A percentile compares a stretch with the other conserved stretches of the same genome.
Evolutionary conservation across 2,888 invertebrate species (phyloP).

Genomic region (Periphyllus acericola): DNA sequence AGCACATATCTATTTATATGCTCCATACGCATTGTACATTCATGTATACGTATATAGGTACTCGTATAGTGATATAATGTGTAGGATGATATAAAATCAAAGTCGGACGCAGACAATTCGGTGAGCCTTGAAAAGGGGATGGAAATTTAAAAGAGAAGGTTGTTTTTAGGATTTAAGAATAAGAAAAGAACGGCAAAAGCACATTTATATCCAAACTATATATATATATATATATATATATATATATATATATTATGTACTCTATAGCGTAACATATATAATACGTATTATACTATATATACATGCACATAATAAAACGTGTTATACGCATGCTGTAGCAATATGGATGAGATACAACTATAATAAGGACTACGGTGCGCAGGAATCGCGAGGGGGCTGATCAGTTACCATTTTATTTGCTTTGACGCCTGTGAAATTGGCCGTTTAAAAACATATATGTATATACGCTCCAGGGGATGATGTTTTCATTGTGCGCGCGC

Average conservation of each 20-base stretch:
- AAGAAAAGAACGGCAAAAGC: not conserved
- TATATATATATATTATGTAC: too few relatives aligned
- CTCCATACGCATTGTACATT: too few relatives aligned
- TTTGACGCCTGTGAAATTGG: conserved; percentile 62
- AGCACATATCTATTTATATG: too few relatives aligned
- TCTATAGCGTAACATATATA: not conserved
- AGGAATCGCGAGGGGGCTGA: not conserved
- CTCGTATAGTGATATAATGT: not conserved
- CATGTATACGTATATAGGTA: not conserved
- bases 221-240: too few relatives aligned
- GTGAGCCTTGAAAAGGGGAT: not conserved
- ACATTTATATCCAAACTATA: too few relatives aligned
- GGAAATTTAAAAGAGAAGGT: not conserved
- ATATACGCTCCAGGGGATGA: conserved; percentile 12
- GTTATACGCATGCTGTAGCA: not conserved
- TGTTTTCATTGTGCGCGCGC: conserved; percentile 23
- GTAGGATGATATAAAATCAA: not conserved
- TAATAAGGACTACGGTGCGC: too few relatives aligned
- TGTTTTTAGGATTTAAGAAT: not conserved
- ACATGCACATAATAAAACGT: not conserved
- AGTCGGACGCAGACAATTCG: not conserved
- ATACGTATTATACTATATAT: not conserved
- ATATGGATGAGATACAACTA: not conserved
- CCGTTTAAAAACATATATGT: conserved; percentile 51
- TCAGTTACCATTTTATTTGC: conserved; percentile 60